Evolutionary conservation across 1,140 invertebrate genomes (phyloP).

Genomic region (Brachionus rubens): DNA sequence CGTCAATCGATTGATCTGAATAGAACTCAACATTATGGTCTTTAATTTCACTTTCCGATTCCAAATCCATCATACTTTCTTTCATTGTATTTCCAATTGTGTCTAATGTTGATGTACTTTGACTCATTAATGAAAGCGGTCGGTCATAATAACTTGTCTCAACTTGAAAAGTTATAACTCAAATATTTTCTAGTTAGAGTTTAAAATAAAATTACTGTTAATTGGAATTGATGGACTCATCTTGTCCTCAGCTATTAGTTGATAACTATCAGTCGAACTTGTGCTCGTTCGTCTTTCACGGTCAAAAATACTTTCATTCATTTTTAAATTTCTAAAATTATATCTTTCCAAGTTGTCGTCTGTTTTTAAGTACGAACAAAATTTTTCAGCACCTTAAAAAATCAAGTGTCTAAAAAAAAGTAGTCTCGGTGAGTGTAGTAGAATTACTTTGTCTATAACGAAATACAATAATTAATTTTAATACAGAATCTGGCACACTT

Average conservation of each 20-base stretch:
- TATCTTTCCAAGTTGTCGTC: not conserved
- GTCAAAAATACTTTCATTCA: not conserved
- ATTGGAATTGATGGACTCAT: too few species aligned
- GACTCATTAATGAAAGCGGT: not conserved
- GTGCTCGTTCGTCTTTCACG: not conserved
- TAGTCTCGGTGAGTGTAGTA: too few species aligned
- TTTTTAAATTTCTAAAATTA: not conserved
- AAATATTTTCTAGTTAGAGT: too few species aligned
- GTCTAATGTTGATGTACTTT: not conserved
- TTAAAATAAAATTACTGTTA: too few species aligned
- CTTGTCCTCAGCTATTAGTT: not conserved
- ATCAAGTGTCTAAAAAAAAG: not conserved
- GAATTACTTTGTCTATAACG: not conserved
- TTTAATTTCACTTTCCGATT: not conserved
- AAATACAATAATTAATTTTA: not conserved
- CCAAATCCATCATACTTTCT: not conserved
- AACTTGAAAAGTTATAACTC: not conserved
- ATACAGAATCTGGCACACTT: not conserved
- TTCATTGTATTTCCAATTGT: not conserved
- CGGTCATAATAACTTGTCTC: not conserved
- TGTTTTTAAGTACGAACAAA: not conserved
- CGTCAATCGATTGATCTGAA: not conserved
- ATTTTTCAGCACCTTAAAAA: not conserved
- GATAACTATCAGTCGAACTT: not conserved
- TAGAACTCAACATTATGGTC: constrained; percentile 4